phyloP scores from a whole-genome alignment of 1,140 invertebrate species.

The Cephus cinctus region DNA sequence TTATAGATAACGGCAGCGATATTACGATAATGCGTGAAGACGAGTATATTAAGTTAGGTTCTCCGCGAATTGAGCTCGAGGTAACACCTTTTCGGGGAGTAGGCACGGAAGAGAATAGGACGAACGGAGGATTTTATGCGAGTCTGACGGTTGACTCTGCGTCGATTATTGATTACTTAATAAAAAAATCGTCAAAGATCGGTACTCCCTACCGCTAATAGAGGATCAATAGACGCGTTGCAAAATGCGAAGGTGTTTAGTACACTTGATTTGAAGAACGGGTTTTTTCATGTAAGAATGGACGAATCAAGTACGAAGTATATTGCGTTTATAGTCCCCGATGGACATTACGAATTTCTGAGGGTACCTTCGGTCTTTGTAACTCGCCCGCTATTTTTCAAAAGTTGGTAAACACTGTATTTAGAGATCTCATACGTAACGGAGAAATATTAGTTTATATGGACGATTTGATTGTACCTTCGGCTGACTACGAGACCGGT shows the following conservation, averaged over 20 bases:
- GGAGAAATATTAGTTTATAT: slow-evolving; percentile 26
- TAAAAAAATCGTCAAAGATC: slow-evolving; percentile 9
- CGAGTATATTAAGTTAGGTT: too few species aligned
- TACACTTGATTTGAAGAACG: slow-evolving; percentile 25
- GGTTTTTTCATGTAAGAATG: slow-evolving; percentile 32
- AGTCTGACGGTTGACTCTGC: slow-evolving; percentile 10
- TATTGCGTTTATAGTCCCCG: slow-evolving; percentile 22
- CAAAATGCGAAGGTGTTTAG: slow-evolving; percentile 25
- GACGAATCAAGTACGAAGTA: slow-evolving; percentile 21
- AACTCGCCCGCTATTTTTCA: slow-evolving; percentile 13
- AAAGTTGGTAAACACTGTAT: neutral
- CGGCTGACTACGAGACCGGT: slow-evolving; percentile 13
- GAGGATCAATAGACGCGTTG: slow-evolving; percentile 11
- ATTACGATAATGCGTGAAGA: too few species aligned
- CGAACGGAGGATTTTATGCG: too few species aligned
- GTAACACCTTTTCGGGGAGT: too few species aligned
- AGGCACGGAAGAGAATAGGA: too few species aligned
- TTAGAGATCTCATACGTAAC: slow-evolving; percentile 10
- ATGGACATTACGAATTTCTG: slow-evolving; percentile 24
- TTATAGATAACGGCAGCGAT: too few species aligned
- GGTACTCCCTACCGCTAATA: slow-evolving; percentile 6
- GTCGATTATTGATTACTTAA: slow-evolving; percentile 11
- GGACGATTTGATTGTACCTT: slow-evolving; percentile 33
- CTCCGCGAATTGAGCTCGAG: too few species aligned
- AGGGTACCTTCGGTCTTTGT: slow-evolving; percentile 39